Conservation (phyloP, 2,797 vertebrate genomes). For the Gadopsis marmoratus region DNA sequence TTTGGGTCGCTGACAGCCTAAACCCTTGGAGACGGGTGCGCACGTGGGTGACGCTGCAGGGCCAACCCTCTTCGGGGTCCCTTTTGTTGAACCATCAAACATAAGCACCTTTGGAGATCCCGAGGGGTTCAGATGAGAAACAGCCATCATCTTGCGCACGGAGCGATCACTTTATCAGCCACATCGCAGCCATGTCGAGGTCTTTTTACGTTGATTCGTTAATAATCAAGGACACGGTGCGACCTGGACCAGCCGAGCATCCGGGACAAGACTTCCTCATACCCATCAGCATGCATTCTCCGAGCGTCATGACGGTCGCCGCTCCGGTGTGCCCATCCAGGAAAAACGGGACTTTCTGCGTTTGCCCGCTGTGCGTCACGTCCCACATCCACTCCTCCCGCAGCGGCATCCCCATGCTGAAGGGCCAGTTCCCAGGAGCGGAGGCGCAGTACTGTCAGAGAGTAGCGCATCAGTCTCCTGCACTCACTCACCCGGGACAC, state of each 20-base stretch:
- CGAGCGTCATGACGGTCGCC: constrained; percentile 91
- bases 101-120: constrained; percentile 93
- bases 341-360: constrained; percentile 95
- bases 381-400: constrained; percentile 94
- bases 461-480: constrained; percentile 84
- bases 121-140: constrained; percentile 86
- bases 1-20: constrained; percentile 87
- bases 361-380: constrained; percentile 96
- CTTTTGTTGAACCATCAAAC: constrained; percentile 96
- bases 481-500: constrained; percentile 87
- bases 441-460: constrained; percentile 92
- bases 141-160: constrained; percentile 65
- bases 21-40: constrained; percentile 88
- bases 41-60: constrained; percentile 94
- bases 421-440: constrained; percentile 89
- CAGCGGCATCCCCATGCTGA: constrained; percentile 89
- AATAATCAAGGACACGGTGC: constrained; percentile 95
- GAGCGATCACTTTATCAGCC: constrained; percentile 55
- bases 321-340: constrained; percentile 92
- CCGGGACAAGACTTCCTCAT: constrained; percentile 93
- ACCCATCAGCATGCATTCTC: constrained; percentile 93
- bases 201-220: constrained; percentile 99
- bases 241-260: constrained; percentile 88
- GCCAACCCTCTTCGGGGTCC: constrained; percentile 97
- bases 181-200: constrained; percentile 89